These are phyloP conservation scores for Tridacna crocea DNA, from an alignment of 2,888 invertebrate species.

Conservation along the genomic window DNA sequence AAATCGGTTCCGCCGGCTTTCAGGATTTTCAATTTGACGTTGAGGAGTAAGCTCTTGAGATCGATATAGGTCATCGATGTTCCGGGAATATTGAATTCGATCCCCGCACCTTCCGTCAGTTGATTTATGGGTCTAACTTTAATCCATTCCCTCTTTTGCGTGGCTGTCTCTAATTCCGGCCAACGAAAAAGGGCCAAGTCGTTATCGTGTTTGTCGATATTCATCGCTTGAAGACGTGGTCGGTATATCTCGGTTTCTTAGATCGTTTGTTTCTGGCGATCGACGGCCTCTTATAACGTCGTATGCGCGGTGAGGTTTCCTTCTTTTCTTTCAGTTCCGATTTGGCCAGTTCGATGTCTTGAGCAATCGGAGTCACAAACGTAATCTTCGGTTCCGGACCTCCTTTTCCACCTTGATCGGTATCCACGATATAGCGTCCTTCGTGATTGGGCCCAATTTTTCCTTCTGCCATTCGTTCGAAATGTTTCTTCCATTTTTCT, in stretches of 20 bases:
- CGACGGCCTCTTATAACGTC: not conserved
- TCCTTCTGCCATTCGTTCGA: slow-evolving; percentile 14
- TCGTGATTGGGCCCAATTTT: slow-evolving; percentile 6
- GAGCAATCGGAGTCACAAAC: slow-evolving; percentile 33
- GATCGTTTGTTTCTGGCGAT: slow-evolving; percentile 19
- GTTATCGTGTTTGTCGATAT: not conserved
- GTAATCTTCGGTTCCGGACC: not conserved
- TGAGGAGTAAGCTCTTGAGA: slow-evolving; percentile 23
- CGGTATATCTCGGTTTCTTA: not conserved
- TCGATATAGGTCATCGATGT: slow-evolving; percentile 33
- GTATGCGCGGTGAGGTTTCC: not conserved
- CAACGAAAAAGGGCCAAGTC: not conserved
- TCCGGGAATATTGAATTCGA: slow-evolving; percentile 41
- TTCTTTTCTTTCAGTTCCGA: slow-evolving; percentile 27
- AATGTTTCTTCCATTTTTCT: slow-evolving; percentile 26
- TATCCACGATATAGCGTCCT: slow-evolving; percentile 2
- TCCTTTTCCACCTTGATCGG: not conserved
- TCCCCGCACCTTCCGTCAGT: slow-evolving; percentile 26
- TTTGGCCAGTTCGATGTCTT: slow-evolving; percentile 32
- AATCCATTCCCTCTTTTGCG: slow-evolving; percentile 19
- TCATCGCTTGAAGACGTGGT: not conserved
- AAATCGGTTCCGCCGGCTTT: slow-evolving; percentile 31
- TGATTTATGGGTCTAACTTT: slow-evolving; percentile 16
- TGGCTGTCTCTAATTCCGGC: slow-evolving; percentile 13
- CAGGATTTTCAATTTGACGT: slow-evolving; percentile 35